Evolutionary conservation across 1,140 invertebrate genomes (phyloP).

Genomic region (Lamellibrachia luymesi): DNA sequence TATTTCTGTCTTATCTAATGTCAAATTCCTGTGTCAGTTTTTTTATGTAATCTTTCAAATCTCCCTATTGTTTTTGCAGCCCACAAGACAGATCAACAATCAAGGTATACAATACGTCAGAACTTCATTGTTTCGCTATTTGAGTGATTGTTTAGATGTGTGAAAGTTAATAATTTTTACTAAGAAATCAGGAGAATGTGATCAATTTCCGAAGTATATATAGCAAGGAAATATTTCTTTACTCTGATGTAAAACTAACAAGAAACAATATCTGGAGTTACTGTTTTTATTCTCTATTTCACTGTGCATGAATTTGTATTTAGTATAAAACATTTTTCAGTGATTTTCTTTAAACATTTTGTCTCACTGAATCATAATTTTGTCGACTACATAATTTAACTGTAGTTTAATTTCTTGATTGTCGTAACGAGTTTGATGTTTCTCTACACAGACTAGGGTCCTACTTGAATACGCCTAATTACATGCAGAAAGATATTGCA

Average conservation of each 20-base stretch:
- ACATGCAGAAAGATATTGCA: slow-evolving; percentile 17
- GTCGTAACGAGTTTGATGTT: neutral
- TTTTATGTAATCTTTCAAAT: neutral
- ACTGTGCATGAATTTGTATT: neutral
- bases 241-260: neutral
- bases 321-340: neutral
- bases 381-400: neutral
- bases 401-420: slow-evolving; percentile 15
- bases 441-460: slow-evolving; percentile 6
- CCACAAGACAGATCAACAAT: neutral
- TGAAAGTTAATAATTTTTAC: neutral
- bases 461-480: slow-evolving; percentile 18
- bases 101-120: neutral
- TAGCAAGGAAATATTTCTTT: neutral
- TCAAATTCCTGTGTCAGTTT: neutral
- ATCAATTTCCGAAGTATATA: neutral
- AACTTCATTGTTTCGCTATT: neutral
- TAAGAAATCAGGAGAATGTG: neutral
- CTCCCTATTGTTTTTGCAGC: neutral
- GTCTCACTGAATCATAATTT: neutral
- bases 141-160: neutral
- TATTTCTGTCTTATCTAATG: neutral
- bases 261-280: neutral
- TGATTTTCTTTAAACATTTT: neutral
- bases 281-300: neutral